Evolutionary conservation across 2,888 invertebrate species (phyloP).

Genomic region (Drosophila differens): DNA sequence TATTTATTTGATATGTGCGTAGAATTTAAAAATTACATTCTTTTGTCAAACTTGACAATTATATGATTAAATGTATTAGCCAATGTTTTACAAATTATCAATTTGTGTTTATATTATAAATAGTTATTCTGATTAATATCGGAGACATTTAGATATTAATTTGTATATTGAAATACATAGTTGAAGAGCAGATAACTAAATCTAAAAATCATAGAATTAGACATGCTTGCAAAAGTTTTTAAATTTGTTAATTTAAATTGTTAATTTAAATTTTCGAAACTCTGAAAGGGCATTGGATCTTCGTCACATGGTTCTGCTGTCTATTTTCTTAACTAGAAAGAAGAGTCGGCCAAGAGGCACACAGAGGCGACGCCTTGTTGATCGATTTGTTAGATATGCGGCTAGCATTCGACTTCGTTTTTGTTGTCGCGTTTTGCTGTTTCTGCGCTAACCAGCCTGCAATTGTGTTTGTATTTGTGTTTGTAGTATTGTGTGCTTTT

Average conservation of each 20-base stretch:
- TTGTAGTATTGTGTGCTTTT: conserved; percentile 35
- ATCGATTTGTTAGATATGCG: conserved; percentile 77
- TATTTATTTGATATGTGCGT: background rate
- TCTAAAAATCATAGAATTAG: background rate
- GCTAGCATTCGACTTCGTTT: conserved; percentile 58
- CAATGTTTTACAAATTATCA: background rate
- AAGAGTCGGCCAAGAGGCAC: conserved; percentile 33
- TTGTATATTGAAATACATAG: background rate
- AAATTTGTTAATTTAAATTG: too few relatives aligned
- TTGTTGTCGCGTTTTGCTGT: conserved; percentile 35
- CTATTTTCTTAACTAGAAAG: conserved; percentile 49
- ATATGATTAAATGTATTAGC: background rate
- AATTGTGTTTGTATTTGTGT: conserved; percentile 48
- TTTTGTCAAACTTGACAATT: background rate
- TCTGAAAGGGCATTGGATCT: background rate
- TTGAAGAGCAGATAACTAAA: background rate
- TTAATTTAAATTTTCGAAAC: too few relatives aligned
- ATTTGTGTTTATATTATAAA: background rate
- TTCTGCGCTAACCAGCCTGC: conserved; percentile 39
- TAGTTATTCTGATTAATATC: background rate
- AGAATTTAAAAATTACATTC: background rate
- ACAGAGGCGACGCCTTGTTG: conserved; percentile 61
- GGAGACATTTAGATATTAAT: background rate
- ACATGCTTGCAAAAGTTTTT: background rate
- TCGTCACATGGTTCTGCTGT: background rate